A percentile compares a stretch with the other conserved stretches of the same genome.
Conservation (phyloP, 2,888 invertebrate genomes). For the Strigamia crassipes region DNA sequence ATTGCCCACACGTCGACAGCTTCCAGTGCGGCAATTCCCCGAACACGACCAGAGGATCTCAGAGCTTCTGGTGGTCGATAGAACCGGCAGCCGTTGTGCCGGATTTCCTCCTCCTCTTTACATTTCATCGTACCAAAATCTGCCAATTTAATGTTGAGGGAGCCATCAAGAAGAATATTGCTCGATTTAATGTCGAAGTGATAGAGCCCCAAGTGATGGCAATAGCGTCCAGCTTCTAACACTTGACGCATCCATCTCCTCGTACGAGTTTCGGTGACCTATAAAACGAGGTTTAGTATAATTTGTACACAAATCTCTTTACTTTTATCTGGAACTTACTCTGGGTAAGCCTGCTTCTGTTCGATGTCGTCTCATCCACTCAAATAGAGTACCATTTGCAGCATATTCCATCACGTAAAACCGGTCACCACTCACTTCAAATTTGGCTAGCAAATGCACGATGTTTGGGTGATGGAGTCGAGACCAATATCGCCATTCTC, state of each 20-base stretch:
- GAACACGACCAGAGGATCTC: background rate
- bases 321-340: background rate
- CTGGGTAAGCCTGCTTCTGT: constrained; percentile 25
- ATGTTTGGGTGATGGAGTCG: constrained; percentile 45
- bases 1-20: constrained; percentile 46
- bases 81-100: constrained; percentile 47
- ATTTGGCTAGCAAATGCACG: constrained; percentile 41
- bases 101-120: constrained; percentile 39
- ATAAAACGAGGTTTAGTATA: background rate
- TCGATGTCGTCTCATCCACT: constrained; percentile 43
- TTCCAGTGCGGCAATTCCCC: background rate
- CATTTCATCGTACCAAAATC: constrained; percentile 47
- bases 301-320: background rate
- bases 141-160: constrained; percentile 43
- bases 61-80: constrained; percentile 45
- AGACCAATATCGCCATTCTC: constrained; percentile 46
- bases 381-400: constrained; percentile 46
- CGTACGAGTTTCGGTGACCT: constrained; percentile 4
- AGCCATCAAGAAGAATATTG: constrained; percentile 43
- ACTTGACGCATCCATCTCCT: constrained; percentile 43
- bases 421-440: constrained; percentile 44
- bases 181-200: constrained; percentile 47
- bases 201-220: constrained; percentile 33
- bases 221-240: constrained; percentile 41
- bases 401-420: constrained; percentile 47